Base-by-base conservation (phyloP, 1,140 invertebrate species). In the Marisa cornuarietis region DNA sequence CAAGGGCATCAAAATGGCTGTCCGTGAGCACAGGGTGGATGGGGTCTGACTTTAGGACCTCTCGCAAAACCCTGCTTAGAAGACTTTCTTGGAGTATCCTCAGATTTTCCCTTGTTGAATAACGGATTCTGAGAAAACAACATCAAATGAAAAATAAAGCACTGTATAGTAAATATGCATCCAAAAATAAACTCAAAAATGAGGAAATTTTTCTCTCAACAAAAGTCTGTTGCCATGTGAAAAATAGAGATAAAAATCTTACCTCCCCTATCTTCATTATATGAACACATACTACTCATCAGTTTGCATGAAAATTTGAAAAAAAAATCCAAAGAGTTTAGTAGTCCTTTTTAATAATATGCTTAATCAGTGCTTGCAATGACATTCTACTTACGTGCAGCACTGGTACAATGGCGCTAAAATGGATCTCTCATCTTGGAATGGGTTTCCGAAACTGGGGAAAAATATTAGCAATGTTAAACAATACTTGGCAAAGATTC, bases 321-420 rank as follows among this genome's bases (percentile, higher is more conserved):
- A 42, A 42, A 42, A 42, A 0, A 42, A 42, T 42, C 31, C 31
- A 42, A 24, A 16, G 26, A 58, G 2, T 54, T 11, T 58, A 10
- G 24, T 6, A 58, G n/a, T 11, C 22, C 3, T 3, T 22, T 18
- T 22, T 52, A 42, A 52, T 13, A 22, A 72, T 26, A 51, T 10
- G 71, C 31, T 42, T 22, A 26, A 16, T 26, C 49, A 16, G 22
- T 49, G 49, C 9, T 51, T 11, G 22, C 8, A 58, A 11, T 8
- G 11, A 10, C n/a, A 58, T 52, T n/a, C 51, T 62, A 83, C 87
- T 86, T 84, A 89, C 96, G 95, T 93, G 91, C 96, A 97, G 89
- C 96, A 97, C 85, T 97, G 96, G 90, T 96, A 96, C 0, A 98
- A 91, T 71, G 96, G 96, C 26, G 96, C 95, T 82, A 98, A 91